Base-by-base conservation (phyloP, 2,888 invertebrate genomes). In the Eristalinus aeneus region DNA sequence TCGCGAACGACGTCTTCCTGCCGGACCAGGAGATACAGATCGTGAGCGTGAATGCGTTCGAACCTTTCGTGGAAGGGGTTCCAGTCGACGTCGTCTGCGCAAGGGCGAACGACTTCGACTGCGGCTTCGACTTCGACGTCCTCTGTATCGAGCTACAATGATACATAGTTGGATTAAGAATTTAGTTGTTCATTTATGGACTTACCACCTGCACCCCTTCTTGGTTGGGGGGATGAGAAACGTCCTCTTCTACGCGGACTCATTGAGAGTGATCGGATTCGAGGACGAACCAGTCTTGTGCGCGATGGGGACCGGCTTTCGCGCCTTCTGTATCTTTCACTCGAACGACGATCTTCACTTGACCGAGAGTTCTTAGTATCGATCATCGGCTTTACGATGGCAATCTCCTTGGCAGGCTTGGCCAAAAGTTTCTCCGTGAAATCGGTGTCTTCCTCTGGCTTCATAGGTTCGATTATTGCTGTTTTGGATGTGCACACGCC, bases 301-400 rank as follows among this genome's bases (percentile, higher is more conserved):
- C 90, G 88, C 2, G 90, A 89, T 9, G 79, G 34, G 1, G 90
- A 89, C 67, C 89, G 88, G 6, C 89, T 88, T 12, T 88, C 89
- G 16, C 88, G 87, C 6, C 88, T 76, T 31, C 85, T 77, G 53
- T 84, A 81, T 9, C 85, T 68, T 0, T 78, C 86, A 22, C 64
- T 73, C 16, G 86, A 86, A 1, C 77, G 65, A 0, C 82, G 73
- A 12, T 68, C 74, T 46, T 74, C 79, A 63, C 88, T 88, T 2
- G 89, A 75, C 36, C 91, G 89, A 0, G 88, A 85, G 16, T 87
- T 88, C 68, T 90, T 90, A 3, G 83, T 88, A 34, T 92, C 91
- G 88, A 92, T 89, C 78, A 92, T 92, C 16, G 92, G 92, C 76
- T 92, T 92, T 0, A 92, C 92, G 68, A 92, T 91, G 0, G 91